These are phyloP conservation scores for Heterodera carotae DNA, from an alignment of 1,140 invertebrate genomes.

Conservation along the genomic window DNA sequence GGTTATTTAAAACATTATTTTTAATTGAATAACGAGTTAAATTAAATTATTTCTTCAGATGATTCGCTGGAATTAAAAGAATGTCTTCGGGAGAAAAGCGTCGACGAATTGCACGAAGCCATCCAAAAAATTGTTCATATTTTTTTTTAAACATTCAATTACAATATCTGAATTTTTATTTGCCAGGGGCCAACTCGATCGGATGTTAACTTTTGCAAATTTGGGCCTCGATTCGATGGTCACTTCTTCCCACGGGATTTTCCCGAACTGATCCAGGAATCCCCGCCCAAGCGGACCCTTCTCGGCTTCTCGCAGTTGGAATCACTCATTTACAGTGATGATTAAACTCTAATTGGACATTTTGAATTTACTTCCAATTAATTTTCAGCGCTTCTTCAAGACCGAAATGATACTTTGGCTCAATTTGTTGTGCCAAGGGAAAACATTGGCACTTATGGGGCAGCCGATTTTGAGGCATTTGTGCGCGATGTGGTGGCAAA, in stretches of 20 bases:
- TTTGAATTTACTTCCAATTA: neutral
- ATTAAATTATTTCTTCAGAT: slow-evolving; percentile 12
- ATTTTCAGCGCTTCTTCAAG: slow-evolving; percentile 40
- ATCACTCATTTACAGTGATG: slow-evolving; percentile 39
- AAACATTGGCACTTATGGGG: slow-evolving; percentile 16
- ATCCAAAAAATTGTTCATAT: slow-evolving; percentile 34
- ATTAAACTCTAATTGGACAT: neutral
- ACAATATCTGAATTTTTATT: neutral
- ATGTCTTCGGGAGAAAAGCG: slow-evolving; percentile 35
- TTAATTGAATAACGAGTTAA: neutral
- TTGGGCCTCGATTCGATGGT: slow-evolving; percentile 43
- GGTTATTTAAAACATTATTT: neutral
- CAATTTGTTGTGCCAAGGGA: slow-evolving; percentile 28
- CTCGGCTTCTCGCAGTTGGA: slow-evolving; percentile 39
- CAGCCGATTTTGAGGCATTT: slow-evolving; percentile 25
- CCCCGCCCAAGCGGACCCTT: slow-evolving; percentile 38
- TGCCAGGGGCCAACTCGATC: slow-evolving; percentile 24
- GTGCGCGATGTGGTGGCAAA: slow-evolving; percentile 24
- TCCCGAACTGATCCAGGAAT: slow-evolving; percentile 41
- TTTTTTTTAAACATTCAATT: neutral
- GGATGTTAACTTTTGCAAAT: slow-evolving; percentile 45
- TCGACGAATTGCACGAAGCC: slow-evolving; percentile 40
- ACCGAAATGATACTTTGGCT: slow-evolving; percentile 31
- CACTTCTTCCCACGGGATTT: slow-evolving; percentile 43
- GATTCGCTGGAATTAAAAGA: slow-evolving; percentile 38